Evolutionary conservation across 2,888 invertebrate genomes (phyloP), one percentile per base, ranked within the genome.

Genomic region (Odontomyia ornata): DNA sequence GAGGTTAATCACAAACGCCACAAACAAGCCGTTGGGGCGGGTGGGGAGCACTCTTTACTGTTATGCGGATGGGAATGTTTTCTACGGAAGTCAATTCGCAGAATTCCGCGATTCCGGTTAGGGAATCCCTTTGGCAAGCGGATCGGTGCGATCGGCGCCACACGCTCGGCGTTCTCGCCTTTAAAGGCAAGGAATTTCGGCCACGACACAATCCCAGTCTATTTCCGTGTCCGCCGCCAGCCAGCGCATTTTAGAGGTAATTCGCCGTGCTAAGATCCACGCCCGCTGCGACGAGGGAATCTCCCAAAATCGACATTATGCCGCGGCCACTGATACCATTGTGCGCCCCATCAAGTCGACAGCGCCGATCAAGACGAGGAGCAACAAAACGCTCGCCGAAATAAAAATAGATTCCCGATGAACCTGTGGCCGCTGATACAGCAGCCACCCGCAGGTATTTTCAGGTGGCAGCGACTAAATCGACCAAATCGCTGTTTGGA

Each of bases 201-300:
- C 46, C 46, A 23, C 25, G 23, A 1, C n/a, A 18, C 60, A 21
- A 60, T 69, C 46, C 11, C 7, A 69, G 23, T 69, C 69, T 69
- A 69, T 69, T 69, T 69, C 69, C 69, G 69, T 69, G 69, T 69
- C 65, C 7, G 43, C n/a, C 64, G 28, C 65, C 18, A 30, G 65
- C 36, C 69, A 46, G 47, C 69, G 25, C 1, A 69, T 46, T 25
- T 69, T 18, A 13, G 9, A 69, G 69, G 47, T 30, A 47, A 43
- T 69, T 69, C 69, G 47, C 21, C 18, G 36, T 5, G 27, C 28
- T 15, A 27, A 18, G 65, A 27, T 65, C 18, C 18, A 23, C 69
- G 46, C 15, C 46, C 47, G 30, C 47, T 43, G 69, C 47, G 47
- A 18, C 46, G 69, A 13, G 46, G 69, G 69, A 46, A 46, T 69